Base-by-base conservation (phyloP, 2,888 invertebrate species). In the Xestobium rufovillosum region DNA sequence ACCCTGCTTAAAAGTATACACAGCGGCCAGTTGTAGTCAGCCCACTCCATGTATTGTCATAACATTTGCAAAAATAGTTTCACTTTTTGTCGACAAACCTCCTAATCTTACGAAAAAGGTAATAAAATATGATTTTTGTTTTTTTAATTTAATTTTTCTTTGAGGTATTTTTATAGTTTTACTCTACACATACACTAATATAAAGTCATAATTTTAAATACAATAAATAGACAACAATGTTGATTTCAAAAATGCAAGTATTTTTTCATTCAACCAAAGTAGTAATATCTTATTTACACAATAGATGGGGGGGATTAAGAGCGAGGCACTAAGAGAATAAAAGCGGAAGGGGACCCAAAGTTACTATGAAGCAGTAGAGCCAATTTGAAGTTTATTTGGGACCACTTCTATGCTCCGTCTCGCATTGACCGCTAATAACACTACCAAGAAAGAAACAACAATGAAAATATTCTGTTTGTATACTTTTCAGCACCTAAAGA, bases 401-500 rank as follows among this genome's bases (percentile, higher is more conserved):
- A 19, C 23, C 23, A 19, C 23, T 19, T 19, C 23, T 19, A 19
- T 19, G 23, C 6, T 6, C 6, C 23, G n/a, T 8, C 23, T 8
- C n/a, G 23, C n/a, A 19, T 19, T 8, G 6, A 8, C n/a, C 6
- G n/a, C 23, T 8, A 6, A 19, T 19, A 19, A n/a, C n/a, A 19
- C n/a, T 8, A 19, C 23, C 6, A 19, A n/a, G 6, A 19, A 19
- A n/a, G n/a, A 19, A 19, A 19, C 23, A 8, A 19, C 6, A 19
- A 19, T 8, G 23, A 8, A 19, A 19, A 8, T 8, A 19, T 8
- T 8, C 6, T 42, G 29, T 15, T 34, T 39, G 44, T 45, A 44
- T 49, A 47, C 44, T 45, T 37, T 39, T 31, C 39, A 47, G 52
- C 49, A 43, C 46, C 47, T 48, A 49, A 43, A 41, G 11, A 34